A percentile compares a stretch with the other conserved stretches of the same genome.
Evolutionary conservation across 2,113 vertebrate genomes (phyloP).

Genomic region (Ctenodactylus gundi): DNA sequence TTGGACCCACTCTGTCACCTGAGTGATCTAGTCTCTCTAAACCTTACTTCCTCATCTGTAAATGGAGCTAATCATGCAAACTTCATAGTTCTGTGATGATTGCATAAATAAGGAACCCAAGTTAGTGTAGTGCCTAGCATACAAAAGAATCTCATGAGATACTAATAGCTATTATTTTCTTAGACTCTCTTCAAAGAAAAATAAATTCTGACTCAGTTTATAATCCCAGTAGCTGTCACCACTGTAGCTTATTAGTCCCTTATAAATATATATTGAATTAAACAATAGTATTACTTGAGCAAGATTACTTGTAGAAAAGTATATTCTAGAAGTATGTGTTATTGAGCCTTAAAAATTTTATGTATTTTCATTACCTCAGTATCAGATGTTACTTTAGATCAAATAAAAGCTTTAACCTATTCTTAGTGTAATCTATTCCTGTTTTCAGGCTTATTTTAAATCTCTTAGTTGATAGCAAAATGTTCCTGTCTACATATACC

Average conservation of each 20-base stretch:
- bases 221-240: not conserved
- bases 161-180: not conserved
- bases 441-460: not conserved
- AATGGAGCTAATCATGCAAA: not conserved
- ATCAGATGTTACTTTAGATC: not conserved
- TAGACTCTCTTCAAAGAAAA: conserved; percentile 34
- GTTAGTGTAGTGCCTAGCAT: not conserved
- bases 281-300: conserved; percentile 1
- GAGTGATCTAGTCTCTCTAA: not conserved
- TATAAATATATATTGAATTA: conserved; percentile 3
- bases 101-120: not conserved
- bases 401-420: not conserved
- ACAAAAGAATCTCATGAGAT: not conserved
- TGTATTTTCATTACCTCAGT: not conserved
- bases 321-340: not conserved
- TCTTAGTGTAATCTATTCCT: not conserved
- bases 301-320: not conserved
- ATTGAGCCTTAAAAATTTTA: not conserved
- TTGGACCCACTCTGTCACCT: not conserved
- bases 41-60: not conserved
- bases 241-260: not conserved
- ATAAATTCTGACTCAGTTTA: conserved; percentile 26
- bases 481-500: not conserved
- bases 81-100: not conserved
- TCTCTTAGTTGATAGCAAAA: not conserved